Conservation (phyloP, 2,888 invertebrate genomes). For the Phragmatobia fuliginosa region DNA sequence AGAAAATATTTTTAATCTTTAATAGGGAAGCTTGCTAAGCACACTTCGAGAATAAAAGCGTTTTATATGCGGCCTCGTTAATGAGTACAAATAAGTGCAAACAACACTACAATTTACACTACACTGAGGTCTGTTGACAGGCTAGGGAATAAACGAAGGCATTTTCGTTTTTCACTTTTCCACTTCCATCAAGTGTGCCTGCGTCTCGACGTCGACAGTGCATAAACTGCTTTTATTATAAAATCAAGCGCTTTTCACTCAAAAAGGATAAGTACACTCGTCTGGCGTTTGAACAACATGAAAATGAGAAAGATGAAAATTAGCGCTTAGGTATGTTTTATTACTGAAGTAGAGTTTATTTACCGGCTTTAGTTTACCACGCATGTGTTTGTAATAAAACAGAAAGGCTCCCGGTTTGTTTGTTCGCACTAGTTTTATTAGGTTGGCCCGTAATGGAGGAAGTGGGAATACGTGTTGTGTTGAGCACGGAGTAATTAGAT, state of each 20-base stretch:
- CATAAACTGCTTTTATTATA: conserved; percentile 73
- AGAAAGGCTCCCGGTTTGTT: conserved; percentile 22
- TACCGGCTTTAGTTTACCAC: conserved; percentile 32
- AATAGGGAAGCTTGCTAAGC: conserved; percentile 9
- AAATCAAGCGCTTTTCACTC: conserved; percentile 71
- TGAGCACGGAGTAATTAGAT: conserved; percentile 20
- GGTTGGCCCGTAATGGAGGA: conserved; percentile 5
- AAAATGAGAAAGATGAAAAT: conserved; percentile 65
- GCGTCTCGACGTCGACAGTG: conserved; percentile 61
- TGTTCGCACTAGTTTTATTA: conserved; percentile 26
- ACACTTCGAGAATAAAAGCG: conserved; percentile 46
- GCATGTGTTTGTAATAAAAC: conserved; percentile 29
- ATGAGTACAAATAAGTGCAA: conserved; percentile 61
- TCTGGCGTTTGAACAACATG: conserved; percentile 61
- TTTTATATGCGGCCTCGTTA: conserved; percentile 60
- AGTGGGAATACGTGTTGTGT: conserved; percentile 15
- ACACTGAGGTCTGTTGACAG: conserved; percentile 64
- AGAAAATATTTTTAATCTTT: neutral
- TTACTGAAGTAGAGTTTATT: conserved; percentile 49
- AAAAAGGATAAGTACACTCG: conserved; percentile 60
- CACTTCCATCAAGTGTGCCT: conserved; percentile 47
- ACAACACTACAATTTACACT: too few relatives aligned
- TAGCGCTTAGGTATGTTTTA: conserved; percentile 50
- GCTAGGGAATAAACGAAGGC: conserved; percentile 43
- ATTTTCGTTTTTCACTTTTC: conserved; percentile 56